Conservation (phyloP, 1,140 invertebrate species). For the Asbolus verrucosus region DNA sequence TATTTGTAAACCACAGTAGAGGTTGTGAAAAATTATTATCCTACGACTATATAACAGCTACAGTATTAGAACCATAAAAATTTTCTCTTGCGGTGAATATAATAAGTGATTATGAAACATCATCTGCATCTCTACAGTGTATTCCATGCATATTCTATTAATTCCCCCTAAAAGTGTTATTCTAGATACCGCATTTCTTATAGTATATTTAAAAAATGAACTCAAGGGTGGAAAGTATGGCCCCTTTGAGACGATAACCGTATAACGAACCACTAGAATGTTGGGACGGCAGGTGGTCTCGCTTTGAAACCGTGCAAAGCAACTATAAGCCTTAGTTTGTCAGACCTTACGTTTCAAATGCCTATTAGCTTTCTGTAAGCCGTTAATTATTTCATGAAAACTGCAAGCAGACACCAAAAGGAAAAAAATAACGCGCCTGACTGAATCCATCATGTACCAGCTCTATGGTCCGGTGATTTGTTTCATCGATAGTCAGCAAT, state of each 20-base stretch:
- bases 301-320: constrained; percentile 21
- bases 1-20: background rate
- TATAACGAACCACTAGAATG: constrained; percentile 37
- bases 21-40: background rate
- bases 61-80: background rate
- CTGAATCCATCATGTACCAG: background rate
- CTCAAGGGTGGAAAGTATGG: constrained; percentile 8
- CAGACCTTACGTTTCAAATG: background rate
- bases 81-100: background rate
- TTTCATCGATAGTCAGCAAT: background rate
- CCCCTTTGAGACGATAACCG: constrained; percentile 23
- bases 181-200: constrained; percentile 13
- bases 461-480: background rate
- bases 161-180: constrained; percentile 2
- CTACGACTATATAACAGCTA: background rate
- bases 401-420: constrained; percentile 14
- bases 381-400: constrained; percentile 22
- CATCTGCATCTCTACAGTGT: background rate
- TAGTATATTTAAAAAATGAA: constrained; percentile 26
- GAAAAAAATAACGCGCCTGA: constrained; percentile 11
- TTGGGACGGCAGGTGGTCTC: constrained; percentile 30
- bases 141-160: constrained; percentile 11
- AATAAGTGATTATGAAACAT: background rate
- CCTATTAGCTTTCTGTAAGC: constrained; percentile 8
- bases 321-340: constrained; percentile 17